Conservation (phyloP, 2,113 vertebrate genomes). For the Zootoca vivipara region DNA sequence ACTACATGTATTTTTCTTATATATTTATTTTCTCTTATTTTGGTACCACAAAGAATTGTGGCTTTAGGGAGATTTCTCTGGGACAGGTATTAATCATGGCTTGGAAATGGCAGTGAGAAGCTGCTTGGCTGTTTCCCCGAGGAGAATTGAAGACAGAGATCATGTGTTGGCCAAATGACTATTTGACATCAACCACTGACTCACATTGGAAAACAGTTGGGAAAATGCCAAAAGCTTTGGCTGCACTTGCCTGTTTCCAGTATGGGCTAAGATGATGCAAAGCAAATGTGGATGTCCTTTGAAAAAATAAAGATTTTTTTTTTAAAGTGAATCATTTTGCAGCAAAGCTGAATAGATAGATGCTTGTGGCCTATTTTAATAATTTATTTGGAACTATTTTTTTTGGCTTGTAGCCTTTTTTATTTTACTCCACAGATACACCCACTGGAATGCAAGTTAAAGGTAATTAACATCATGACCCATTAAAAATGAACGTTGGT, state of each 20-base stretch:
- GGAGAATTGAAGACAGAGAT: conserved; percentile 37
- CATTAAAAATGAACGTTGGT: neutral
- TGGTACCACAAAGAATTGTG: conserved; percentile 26
- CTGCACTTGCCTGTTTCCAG: conserved; percentile 37
- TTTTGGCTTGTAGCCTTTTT: conserved; percentile 2
- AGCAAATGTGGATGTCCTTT: conserved; percentile 56
- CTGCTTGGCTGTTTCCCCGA: conserved; percentile 48
- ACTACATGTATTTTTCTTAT: neutral
- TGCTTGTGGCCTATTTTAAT: neutral
- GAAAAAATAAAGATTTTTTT: conserved; percentile 31
- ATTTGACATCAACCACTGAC: conserved; percentile 51
- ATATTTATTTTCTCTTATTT: fast-evolving
- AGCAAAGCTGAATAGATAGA: conserved; percentile 1
- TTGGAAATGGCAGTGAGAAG: conserved; percentile 45
- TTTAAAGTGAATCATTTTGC: conserved; percentile 22
- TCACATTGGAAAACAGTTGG: conserved; percentile 45
- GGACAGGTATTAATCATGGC: conserved; percentile 49
- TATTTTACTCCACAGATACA: neutral
- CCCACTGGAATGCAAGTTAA: neutral
- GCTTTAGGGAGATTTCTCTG: conserved; percentile 26
- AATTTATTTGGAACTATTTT: conserved; percentile 24
- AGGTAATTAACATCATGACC: neutral
- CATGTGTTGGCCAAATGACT: conserved; percentile 52
- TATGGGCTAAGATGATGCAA: conserved; percentile 52
- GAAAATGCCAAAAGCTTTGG: conserved; percentile 51